Conservation (phyloP, 2,113 vertebrate genomes). For the Miniopterus natalensis region DNA sequence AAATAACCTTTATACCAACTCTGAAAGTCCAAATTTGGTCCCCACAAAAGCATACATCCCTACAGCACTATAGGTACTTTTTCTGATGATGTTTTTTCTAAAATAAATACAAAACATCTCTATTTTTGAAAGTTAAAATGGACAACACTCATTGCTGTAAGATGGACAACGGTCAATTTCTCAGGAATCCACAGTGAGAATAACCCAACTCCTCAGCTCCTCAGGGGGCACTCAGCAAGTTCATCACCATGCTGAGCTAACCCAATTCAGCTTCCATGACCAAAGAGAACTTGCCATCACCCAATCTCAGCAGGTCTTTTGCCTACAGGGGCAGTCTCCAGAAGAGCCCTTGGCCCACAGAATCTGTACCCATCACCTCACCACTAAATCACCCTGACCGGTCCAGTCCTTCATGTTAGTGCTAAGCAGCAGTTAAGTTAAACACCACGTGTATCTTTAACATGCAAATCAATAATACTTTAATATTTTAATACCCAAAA, state of each 20-base stretch:
- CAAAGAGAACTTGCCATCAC: neutral
- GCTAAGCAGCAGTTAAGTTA: neutral
- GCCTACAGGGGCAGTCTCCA: neutral
- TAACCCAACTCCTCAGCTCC: neutral
- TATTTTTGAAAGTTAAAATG: neutral
- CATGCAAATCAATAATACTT: neutral
- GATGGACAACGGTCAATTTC: neutral
- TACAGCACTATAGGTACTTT: neutral
- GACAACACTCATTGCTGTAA: neutral
- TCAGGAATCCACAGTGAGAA: neutral
- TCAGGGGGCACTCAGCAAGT: neutral
- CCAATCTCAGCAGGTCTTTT: neutral
- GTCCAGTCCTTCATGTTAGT: neutral
- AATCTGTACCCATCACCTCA: neutral
- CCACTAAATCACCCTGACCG: neutral
- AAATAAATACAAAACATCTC: neutral
- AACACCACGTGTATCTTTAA: neutral
- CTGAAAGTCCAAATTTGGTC: no score
- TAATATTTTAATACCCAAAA: neutral
- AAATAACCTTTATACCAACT: neutral
- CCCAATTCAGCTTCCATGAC: neutral
- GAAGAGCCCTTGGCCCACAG: neutral
- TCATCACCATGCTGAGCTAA: neutral
- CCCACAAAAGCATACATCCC: neutral
- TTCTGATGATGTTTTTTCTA: no score